Conservation (phyloP, 2,113 vertebrate species). For the Dasyornis broadbenti region DNA sequence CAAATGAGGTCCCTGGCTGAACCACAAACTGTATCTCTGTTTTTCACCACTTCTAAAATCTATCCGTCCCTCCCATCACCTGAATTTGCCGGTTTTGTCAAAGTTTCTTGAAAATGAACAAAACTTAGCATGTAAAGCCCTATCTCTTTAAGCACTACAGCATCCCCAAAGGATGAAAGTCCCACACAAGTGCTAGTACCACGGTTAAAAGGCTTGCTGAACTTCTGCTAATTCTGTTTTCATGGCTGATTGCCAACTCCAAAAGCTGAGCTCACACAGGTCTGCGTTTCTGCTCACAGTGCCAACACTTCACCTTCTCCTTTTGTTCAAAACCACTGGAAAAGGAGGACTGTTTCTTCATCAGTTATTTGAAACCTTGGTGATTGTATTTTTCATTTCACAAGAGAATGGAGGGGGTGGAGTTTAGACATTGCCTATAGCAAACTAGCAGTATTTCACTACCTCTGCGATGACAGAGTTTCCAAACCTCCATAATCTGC, state of each 20-base stretch:
- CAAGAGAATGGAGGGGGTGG: constrained; percentile 1
- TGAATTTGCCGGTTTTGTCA: neutral
- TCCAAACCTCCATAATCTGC: constrained; percentile 22
- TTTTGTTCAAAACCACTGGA: constrained; percentile 14
- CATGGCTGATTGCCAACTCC: neutral
- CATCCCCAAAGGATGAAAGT: neutral
- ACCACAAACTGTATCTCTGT: neutral
- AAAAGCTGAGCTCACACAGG: neutral
- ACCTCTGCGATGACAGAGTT: neutral
- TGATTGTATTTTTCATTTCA: constrained; percentile 40
- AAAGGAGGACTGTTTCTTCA: constrained; percentile 14
- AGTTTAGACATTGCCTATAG: constrained; percentile 1
- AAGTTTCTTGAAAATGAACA: neutral
- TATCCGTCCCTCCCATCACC: neutral
- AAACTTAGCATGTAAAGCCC: neutral
- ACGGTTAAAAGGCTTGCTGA: neutral
- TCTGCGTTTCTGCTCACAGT: neutral
- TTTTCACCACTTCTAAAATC: neutral
- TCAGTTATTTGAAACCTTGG: neutral
- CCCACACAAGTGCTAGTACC: neutral
- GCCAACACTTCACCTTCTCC: neutral
- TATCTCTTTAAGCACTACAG: neutral
- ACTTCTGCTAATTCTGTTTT: neutral
- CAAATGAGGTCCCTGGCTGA: neutral
- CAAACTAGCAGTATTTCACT: constrained; percentile 37